Base-by-base conservation (phyloP, 2,888 invertebrate genomes). In the Drosophila diplacantha region DNA sequence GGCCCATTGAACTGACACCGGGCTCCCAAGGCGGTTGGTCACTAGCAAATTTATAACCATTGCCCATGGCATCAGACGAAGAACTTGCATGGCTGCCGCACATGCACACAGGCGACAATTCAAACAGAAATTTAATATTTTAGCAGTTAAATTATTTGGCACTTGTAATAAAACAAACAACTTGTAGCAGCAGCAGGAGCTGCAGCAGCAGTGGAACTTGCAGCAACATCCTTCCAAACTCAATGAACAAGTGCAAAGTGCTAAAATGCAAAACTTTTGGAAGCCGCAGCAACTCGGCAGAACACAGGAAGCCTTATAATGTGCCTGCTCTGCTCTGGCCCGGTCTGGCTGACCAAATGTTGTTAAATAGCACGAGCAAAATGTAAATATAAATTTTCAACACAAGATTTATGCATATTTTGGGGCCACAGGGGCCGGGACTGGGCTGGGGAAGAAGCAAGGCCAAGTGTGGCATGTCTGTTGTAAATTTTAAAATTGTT, bases 101-200 rank as follows among this genome's bases (percentile, higher is more conserved):
- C 54, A 55, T 60, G 54, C 38, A 57, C 65, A 62, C 57, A 56
- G 74, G 69, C 77, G 83, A 72, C 79, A 81, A 84, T 83, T 78
- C 76, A 83, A 83, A 78, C 72, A 73, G 80, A 84, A 84, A 83
- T 83, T 84, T 84, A 75, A 83, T 81, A 81, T 78, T 84, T 81
- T 81, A 81, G 85, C 79, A 78, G 83, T 83, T 80, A 80, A 84
- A 84, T 81, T 84, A 81, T 81, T 80, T 81, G 80, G 83, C 84
- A 79, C 78, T 79, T 79, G 78, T 64, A 82, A 84, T 82, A 79
- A 79, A 79, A 83, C 84, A 79, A 79, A 82, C 78, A 82, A 80
- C 71, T 74, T 65, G 66, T 65, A 74, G 79, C 57, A 63, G 75
- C 62, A 62, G 31, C 49, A 46, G 75, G 53, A 56, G 26, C 44